Evolutionary conservation across 2,888 invertebrate species (phyloP).

Genomic region (Drosophila neonasuta): DNA sequence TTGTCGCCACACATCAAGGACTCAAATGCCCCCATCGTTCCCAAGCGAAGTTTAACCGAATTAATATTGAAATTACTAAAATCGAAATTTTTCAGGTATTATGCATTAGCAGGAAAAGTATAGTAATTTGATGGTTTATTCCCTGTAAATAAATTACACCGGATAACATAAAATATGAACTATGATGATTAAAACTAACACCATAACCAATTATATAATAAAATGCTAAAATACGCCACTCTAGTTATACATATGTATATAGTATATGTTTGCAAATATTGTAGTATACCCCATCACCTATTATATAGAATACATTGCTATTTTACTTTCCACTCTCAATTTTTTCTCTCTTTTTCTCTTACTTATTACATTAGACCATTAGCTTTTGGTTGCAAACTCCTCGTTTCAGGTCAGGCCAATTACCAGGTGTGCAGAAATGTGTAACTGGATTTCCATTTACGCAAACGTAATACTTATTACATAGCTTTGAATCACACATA

Average conservation of each 20-base stretch:
- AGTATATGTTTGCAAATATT: background rate
- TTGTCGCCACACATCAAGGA: constrained; percentile 55
- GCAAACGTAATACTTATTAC: constrained; percentile 61
- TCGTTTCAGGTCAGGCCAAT: constrained; percentile 53
- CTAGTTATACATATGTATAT: background rate
- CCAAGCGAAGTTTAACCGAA: background rate
- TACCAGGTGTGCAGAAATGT: constrained; percentile 55
- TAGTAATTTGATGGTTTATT: constrained; percentile 38
- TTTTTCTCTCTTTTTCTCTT: constrained; percentile 1
- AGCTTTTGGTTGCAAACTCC: constrained; percentile 36
- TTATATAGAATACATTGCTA: constrained; percentile 4
- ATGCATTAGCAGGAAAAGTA: background rate
- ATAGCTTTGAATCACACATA: constrained; percentile 39
- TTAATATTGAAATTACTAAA: constrained; percentile 2
- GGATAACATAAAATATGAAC: constrained; percentile 2
- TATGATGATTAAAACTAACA: constrained; percentile 19
- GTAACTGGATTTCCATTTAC: constrained; percentile 30
- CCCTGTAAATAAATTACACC: constrained; percentile 7
- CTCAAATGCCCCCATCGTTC: background rate
- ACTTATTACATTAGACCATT: constrained; percentile 26
- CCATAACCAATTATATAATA: constrained; percentile 27
- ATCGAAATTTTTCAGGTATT: background rate
- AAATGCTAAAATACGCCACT: constrained; percentile 33
- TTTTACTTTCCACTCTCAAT: background rate
- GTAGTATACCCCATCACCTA: constrained; percentile 33